Evolutionary conservation across 1,140 invertebrate species (phyloP).

Genomic region (Zophobas morio): DNA sequence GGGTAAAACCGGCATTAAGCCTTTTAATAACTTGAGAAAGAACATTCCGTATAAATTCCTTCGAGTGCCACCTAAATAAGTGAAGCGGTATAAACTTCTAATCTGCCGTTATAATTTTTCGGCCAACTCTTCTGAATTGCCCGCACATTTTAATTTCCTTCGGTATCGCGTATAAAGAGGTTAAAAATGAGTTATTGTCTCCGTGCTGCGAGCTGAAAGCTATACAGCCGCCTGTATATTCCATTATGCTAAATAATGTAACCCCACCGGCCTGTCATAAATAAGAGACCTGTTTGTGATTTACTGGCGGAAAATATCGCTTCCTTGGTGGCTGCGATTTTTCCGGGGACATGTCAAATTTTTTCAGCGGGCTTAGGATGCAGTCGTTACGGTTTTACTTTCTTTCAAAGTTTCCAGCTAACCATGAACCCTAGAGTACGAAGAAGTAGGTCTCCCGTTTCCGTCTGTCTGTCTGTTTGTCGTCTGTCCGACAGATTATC

Average conservation of each 20-base stretch:
- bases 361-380: too few relatives aligned
- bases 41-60: slow-evolving; percentile 14
- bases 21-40: slow-evolving; percentile 31
- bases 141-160: slow-evolving; percentile 51
- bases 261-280: slow-evolving; percentile 50
- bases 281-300: slow-evolving; percentile 55
- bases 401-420: too few relatives aligned
- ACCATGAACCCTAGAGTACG: too few relatives aligned
- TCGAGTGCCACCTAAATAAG: slow-evolving; percentile 27
- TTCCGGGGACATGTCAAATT: too few relatives aligned
- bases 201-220: slow-evolving; percentile 44
- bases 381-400: too few relatives aligned
- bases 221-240: slow-evolving; percentile 49
- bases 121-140: slow-evolving; percentile 27
- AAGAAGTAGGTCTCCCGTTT: too few relatives aligned
- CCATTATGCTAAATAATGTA: slow-evolving; percentile 57
- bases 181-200: slow-evolving; percentile 52
- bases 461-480: too few relatives aligned
- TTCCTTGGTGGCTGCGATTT: neutral
- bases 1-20: slow-evolving; percentile 14
- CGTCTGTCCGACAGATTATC: too few relatives aligned
- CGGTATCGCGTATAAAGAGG: slow-evolving; percentile 49
- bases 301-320: slow-evolving; percentile 50
- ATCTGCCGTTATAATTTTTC: slow-evolving; percentile 42
- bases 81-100: slow-evolving; percentile 23